Evolutionary conservation across 2,113 vertebrate genomes (phyloP), one percentile per base, ranked within the genome.

Genomic region (Sorex araneus): DNA sequence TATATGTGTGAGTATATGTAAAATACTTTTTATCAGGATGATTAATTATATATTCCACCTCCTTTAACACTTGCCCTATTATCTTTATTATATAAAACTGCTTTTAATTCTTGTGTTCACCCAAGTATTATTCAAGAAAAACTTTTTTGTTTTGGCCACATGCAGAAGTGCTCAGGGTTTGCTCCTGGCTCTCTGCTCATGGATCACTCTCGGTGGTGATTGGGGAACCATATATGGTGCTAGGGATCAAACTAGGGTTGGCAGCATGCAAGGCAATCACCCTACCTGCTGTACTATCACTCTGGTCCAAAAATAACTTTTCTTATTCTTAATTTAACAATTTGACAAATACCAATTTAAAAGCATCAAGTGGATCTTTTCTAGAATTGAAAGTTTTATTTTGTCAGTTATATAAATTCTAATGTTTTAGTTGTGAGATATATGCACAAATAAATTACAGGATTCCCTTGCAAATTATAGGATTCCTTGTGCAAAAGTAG

Each of bases 301-400:
- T 40, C 40, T 40, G 40, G 40, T 7, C 40, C 40, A 40, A 40
- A 7, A 40, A 40, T 40, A 40, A 40, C 40, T 32, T 85, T 30
- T 67, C 30, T 91, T 89, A 30, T 19, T 30, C 25, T 93, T 54
- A 60, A 50, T 80, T 8, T 16, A 40, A 70, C 23, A 85, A 32
- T 79, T 93, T 45, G 36, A 30, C 6, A 15, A 64, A 69, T 81
- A 43, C 11, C 45, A 82, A 75, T 60, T 87, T 78, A 60, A 21
- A 75, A 75, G 8, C 80, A 67, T 63, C 47, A 32, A 76, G 43
- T 71, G 8, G 66, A 64, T 83, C 87, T 85, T 25, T 88, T 86
- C 73, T 50, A 80, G 50, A 64, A 63, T 18, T 84, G 28, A 78
- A 47, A 30, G 18, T 96, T 94, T 81, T 1, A 21, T 13, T 60